Conservation (phyloP, 1,140 invertebrate genomes). For the Capitella teleta region DNA sequence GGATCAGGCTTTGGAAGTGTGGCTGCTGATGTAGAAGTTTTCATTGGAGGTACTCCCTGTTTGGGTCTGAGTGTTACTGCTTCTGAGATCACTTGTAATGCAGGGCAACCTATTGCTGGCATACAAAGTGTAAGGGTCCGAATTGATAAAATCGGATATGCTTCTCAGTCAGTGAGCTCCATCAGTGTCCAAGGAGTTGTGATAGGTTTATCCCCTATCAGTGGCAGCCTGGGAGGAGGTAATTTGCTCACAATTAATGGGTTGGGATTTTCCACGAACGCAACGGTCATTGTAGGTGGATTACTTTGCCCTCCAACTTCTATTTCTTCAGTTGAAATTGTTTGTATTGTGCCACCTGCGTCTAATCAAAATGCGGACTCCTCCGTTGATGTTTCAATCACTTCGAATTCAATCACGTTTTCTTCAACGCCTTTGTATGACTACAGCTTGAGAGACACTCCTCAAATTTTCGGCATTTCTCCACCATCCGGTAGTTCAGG, state of each 20-base stretch:
- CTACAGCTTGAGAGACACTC: not conserved
- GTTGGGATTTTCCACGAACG: constrained; percentile 1
- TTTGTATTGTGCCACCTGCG: not conserved
- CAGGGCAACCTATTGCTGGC: constrained; percentile 1
- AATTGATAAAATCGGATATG: not conserved
- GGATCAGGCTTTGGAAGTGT: not conserved
- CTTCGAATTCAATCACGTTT: no score
- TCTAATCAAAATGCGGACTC: not conserved
- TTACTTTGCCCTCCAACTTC: not conserved
- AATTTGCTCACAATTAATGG: constrained; percentile 8
- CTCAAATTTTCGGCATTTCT: no score
- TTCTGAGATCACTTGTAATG: constrained; percentile 7
- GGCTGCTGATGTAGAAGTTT: not conserved
- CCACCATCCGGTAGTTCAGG: no score
- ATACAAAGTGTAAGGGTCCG: not conserved
- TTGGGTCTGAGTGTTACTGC: not conserved
- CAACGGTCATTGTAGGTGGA: not conserved
- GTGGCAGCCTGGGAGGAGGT: constrained; percentile 7
- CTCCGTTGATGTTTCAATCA: no score
- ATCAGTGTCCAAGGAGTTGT: not conserved
- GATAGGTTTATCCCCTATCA: not conserved
- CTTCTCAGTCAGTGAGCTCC: not conserved
- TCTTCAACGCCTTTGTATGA: no score
- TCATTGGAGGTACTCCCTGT: constrained; percentile 4
- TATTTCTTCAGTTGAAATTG: not conserved